phyloP scores from a whole-genome alignment of 2,113 vertebrate genomes.

The Urocynchramus pylzowi region DNA sequence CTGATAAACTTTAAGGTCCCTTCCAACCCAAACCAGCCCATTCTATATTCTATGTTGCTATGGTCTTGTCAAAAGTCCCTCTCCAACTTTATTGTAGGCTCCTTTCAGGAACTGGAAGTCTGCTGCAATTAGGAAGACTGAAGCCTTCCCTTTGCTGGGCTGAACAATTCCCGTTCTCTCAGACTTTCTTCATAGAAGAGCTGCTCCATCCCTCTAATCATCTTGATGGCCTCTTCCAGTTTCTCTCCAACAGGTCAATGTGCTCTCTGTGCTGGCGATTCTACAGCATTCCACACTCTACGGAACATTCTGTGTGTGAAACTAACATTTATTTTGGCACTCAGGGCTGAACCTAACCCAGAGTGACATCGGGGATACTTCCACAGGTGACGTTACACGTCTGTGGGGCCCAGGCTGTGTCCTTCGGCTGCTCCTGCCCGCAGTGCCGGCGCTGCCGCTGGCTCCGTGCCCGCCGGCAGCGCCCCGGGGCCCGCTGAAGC shows the following conservation, averaged over 20 bases:
- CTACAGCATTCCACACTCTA: not conserved
- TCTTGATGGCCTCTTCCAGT: not conserved
- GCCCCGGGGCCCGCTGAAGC: not conserved
- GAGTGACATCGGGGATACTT: rapidly evolving
- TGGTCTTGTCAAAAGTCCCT: not conserved
- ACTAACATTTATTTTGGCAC: not conserved
- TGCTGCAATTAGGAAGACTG: not conserved
- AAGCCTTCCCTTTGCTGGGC: not conserved
- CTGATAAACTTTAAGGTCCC: not conserved
- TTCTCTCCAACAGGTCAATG: not conserved
- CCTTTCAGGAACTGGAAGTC: not conserved
- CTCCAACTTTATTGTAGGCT: not conserved
- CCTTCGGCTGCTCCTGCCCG: rapidly evolving
- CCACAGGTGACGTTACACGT: rapidly evolving
- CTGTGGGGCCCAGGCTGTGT: not conserved
- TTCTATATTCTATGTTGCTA: not conserved
- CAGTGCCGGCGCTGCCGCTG: rapidly evolving
- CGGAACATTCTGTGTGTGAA: not conserved
- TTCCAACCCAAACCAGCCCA: not conserved
- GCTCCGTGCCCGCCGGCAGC: not conserved
- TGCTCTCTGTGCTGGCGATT: not conserved
- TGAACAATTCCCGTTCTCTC: not conserved
- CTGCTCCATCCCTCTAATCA: not conserved
- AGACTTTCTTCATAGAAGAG: not conserved
- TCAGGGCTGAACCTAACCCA: not conserved